A percentile compares a stretch with the other conserved stretches of the same genome.
phyloP scores from a whole-genome alignment of 2,797 vertebrate genomes.

The Artibeus jamaicensis region DNA sequence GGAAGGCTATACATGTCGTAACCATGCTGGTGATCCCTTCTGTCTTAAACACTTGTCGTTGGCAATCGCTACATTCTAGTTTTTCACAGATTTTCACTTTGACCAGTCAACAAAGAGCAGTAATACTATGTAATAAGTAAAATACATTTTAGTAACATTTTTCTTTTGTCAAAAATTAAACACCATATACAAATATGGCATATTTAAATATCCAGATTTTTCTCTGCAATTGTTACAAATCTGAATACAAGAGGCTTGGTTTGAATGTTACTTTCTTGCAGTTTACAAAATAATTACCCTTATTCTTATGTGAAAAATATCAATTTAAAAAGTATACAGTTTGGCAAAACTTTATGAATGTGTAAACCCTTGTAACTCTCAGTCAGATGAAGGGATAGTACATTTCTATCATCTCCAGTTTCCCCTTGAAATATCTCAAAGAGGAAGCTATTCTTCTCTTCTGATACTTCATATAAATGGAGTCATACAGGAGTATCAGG shows the following conservation, averaged over 20 bases:
- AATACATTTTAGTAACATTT: neutral
- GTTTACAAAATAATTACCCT: neutral
- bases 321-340: neutral
- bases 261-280: neutral
- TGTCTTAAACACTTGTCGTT: neutral
- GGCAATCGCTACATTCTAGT: neutral
- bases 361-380: neutral
- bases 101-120: neutral
- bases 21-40: neutral
- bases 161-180: conserved; percentile 1
- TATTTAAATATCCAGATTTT: neutral
- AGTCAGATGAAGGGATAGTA: neutral
- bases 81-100: neutral
- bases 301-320: neutral
- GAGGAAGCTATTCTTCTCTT: neutral
- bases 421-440: neutral
- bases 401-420: neutral
- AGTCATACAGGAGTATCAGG: neutral
- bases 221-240: neutral
- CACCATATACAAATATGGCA: neutral
- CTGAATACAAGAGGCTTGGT: neutral
- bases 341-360: neutral
- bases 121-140: neutral
- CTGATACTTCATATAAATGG: neutral
- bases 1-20: neutral